Percentiles rank a stretch among this genome's conserved stretches.
Conservation (phyloP, 2,888 invertebrate species). For the Mesorhabditis sp. region DNA sequence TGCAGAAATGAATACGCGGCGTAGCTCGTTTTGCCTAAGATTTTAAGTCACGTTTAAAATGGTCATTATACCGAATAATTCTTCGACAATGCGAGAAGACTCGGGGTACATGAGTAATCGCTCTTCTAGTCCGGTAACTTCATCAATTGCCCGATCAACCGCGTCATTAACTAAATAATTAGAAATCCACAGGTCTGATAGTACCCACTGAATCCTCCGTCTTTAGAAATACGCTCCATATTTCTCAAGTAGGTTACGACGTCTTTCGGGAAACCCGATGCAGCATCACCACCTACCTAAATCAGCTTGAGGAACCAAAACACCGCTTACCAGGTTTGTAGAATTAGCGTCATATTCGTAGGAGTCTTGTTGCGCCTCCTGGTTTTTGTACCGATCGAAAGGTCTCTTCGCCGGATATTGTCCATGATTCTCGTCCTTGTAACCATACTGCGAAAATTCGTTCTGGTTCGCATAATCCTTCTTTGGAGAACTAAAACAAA, state of each 20-base stretch:
- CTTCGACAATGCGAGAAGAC: conserved; percentile 24
- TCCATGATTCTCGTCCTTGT: too few species aligned
- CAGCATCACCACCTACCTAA: too few species aligned
- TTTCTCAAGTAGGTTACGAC: conserved; percentile 30
- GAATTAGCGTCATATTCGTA: too few species aligned
- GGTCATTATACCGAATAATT: conserved; percentile 11
- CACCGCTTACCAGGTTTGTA: too few species aligned
- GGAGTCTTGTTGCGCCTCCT: too few species aligned
- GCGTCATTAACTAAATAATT: conserved; percentile 10
- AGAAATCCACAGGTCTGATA: neutral
- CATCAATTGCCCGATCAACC: conserved; percentile 19
- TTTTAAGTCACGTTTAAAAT: too few species aligned
- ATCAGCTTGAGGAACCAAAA: too few species aligned
- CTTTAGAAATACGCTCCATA: conserved; percentile 23
- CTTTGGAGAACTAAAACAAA: too few species aligned
- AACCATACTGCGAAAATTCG: too few species aligned
- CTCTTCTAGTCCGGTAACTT: conserved; percentile 30
- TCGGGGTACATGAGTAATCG: conserved; percentile 30
- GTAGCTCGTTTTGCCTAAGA: neutral
- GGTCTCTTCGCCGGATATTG: too few species aligned
- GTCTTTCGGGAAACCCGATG: conserved; percentile 28
- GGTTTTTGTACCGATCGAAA: too few species aligned
- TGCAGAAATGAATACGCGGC: conserved; percentile 27
- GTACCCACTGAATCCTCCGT: conserved; percentile 19
- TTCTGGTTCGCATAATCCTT: too few species aligned